Evolutionary conservation across 1,140 invertebrate species (phyloP).

Genomic region (Trinorchestia longiramus): DNA sequence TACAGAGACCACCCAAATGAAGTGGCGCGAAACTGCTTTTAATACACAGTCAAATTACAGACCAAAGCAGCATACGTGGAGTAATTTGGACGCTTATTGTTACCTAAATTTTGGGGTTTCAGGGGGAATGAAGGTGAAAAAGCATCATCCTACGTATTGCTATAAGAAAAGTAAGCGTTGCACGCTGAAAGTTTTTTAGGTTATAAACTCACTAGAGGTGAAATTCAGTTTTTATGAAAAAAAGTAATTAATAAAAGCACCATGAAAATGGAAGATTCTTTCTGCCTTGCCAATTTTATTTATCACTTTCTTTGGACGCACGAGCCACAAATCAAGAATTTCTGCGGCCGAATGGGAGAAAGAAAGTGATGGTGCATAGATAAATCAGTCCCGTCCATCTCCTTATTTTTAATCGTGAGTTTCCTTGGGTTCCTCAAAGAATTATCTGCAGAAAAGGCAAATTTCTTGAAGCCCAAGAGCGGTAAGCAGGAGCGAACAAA

Average conservation of each 20-base stretch:
- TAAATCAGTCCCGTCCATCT: conserved; percentile 37
- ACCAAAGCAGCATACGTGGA: neutral
- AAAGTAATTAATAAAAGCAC: too few relatives aligned
- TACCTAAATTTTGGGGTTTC: neutral
- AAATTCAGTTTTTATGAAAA: too few relatives aligned
- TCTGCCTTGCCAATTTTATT: neutral
- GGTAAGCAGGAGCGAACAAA: conserved; percentile 23
- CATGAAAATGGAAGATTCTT: too few relatives aligned
- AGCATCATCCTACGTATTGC: neutral
- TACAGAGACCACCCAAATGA: neutral
- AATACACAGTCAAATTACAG: neutral
- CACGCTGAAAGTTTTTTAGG: neutral
- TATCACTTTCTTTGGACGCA: neutral
- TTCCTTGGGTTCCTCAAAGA: neutral
- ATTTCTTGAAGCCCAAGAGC: neutral
- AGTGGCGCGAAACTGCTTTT: neutral
- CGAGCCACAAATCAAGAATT: conserved; percentile 9
- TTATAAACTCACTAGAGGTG: neutral
- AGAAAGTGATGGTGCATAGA: conserved; percentile 12
- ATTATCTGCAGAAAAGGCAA: conserved; percentile 30
- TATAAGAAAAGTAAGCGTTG: neutral
- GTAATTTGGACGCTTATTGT: neutral
- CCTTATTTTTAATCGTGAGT: conserved; percentile 11
- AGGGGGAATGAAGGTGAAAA: neutral
- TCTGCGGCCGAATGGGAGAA: neutral